phyloP scores from a whole-genome alignment of 2,888 invertebrate species.

The Cephus runcator region DNA sequence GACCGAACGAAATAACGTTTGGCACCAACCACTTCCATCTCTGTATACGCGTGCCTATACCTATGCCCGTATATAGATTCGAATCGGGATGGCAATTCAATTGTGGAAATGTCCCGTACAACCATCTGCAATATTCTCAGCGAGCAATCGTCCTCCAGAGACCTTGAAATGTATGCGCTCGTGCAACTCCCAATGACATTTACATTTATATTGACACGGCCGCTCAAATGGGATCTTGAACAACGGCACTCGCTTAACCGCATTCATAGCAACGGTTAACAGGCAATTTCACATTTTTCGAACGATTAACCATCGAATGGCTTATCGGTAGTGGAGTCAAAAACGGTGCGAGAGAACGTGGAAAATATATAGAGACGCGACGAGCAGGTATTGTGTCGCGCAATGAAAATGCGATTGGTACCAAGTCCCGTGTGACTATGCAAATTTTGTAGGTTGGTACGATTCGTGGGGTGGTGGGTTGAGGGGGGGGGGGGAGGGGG shows the following conservation, averaged over 20 bases:
- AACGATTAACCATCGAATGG: not conserved
- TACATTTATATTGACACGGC: slow-evolving; percentile 62
- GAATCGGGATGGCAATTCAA: slow-evolving; percentile 55
- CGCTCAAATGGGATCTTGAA: slow-evolving; percentile 51
- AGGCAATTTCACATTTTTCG: slow-evolving; percentile 10
- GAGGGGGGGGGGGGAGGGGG: not conserved
- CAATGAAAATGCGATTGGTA: not conserved
- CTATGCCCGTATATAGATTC: slow-evolving; percentile 40
- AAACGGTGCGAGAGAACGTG: not conserved
- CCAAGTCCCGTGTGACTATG: not conserved
- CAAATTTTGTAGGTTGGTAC: not conserved
- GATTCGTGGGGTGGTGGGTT: not conserved
- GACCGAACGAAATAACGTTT: slow-evolving; percentile 40
- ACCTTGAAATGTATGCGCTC: slow-evolving; percentile 44
- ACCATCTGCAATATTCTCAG: slow-evolving; percentile 54
- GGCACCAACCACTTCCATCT: slow-evolving; percentile 1
- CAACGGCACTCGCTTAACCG: slow-evolving; percentile 29
- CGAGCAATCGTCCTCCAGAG: slow-evolving; percentile 27
- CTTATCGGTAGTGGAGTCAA: not conserved
- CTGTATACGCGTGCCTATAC: not conserved
- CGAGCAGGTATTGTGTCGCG: not conserved
- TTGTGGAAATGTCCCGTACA: slow-evolving; percentile 52
- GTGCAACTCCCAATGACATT: slow-evolving; percentile 54
- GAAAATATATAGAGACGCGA: not conserved
- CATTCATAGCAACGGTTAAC: slow-evolving; percentile 18